phyloP scores from a whole-genome alignment of 2,888 invertebrate species.

The Brachynemurus nebulosus region DNA sequence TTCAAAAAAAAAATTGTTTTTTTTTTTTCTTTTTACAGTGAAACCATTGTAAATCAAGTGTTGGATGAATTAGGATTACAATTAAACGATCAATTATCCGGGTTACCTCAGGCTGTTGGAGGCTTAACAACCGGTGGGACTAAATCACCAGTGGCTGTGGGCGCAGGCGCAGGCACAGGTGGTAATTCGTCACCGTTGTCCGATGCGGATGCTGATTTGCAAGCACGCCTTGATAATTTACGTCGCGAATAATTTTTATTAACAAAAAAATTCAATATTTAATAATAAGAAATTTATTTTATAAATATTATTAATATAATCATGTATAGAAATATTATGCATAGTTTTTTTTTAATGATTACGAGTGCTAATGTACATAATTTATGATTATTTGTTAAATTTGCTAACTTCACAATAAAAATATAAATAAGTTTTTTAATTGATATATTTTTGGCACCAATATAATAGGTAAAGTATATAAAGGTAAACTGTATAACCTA shows the following conservation, averaged over 20 bases:
- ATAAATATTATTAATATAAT: too few relatives aligned
- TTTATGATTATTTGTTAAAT: too few relatives aligned
- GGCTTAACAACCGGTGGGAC: constrained; percentile 40
- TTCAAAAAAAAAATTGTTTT: constrained; percentile 7
- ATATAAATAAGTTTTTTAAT: too few relatives aligned
- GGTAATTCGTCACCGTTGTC: constrained; percentile 38
- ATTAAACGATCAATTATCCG: constrained; percentile 81
- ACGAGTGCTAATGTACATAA: too few relatives aligned
- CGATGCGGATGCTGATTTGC: constrained; percentile 95
- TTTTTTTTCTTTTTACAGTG: constrained; percentile 39
- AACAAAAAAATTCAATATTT: too few relatives aligned
- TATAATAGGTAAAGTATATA: too few relatives aligned
- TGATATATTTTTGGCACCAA: too few relatives aligned
- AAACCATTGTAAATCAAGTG: constrained; percentile 90
- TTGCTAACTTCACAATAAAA: too few relatives aligned
- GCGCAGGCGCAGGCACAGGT: constrained; percentile 31
- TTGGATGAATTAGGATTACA: constrained; percentile 95
- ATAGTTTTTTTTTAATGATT: too few relatives aligned
- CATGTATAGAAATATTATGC: too few relatives aligned
- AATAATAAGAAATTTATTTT: too few relatives aligned
- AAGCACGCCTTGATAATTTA: constrained; percentile 90
- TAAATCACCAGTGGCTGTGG: constrained; percentile 47
- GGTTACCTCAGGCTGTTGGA: constrained; percentile 59
- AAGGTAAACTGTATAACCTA: too few relatives aligned
- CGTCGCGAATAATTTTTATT: constrained; percentile 77